Evolutionary conservation across 2,888 invertebrate genomes (phyloP).

Genomic region (Caenorhabditis angaria): DNA sequence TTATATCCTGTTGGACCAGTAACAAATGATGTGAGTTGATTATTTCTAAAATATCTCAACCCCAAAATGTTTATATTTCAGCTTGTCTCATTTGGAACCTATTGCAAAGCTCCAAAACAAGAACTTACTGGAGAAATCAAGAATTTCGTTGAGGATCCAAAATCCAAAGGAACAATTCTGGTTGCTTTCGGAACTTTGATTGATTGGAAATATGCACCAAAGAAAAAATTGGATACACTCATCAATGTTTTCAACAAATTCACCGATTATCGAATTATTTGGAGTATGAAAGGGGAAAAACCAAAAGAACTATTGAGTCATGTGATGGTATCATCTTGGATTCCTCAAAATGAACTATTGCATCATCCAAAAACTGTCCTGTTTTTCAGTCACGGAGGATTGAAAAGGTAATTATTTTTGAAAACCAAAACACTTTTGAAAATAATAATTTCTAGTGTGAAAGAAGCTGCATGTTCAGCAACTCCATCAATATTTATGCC

Average conservation of each 20-base stretch:
- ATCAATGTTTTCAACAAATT: slow-evolving; percentile 21
- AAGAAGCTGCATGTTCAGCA: slow-evolving; percentile 38
- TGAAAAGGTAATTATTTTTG: slow-evolving; percentile 25
- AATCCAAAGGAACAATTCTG: slow-evolving; percentile 32
- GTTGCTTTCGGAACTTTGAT: slow-evolving; percentile 38
- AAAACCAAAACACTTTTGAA: not conserved
- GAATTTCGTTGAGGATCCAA: slow-evolving; percentile 25
- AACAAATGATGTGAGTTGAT: slow-evolving; percentile 33
- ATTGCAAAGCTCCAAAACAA: slow-evolving; percentile 16
- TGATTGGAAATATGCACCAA: slow-evolving; percentile 32
- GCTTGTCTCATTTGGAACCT: slow-evolving; percentile 35
- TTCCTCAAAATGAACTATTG: slow-evolving; percentile 35
- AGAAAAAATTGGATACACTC: slow-evolving; percentile 24
- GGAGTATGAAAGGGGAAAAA: slow-evolving; percentile 30
- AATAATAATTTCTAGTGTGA: slow-evolving; percentile 26
- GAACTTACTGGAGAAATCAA: slow-evolving; percentile 14
- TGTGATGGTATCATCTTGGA: slow-evolving; percentile 28
- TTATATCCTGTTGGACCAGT: slow-evolving; percentile 30
- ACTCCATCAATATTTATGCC: slow-evolving; percentile 43
- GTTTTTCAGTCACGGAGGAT: slow-evolving; percentile 41
- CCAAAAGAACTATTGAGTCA: slow-evolving; percentile 18
- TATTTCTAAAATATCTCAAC: not conserved
- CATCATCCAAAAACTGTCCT: slow-evolving; percentile 37
- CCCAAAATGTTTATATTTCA: slow-evolving; percentile 5
- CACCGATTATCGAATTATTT: slow-evolving; percentile 22